Conservation (phyloP, 2,797 vertebrate species). For the Octomys mimax region DNA sequence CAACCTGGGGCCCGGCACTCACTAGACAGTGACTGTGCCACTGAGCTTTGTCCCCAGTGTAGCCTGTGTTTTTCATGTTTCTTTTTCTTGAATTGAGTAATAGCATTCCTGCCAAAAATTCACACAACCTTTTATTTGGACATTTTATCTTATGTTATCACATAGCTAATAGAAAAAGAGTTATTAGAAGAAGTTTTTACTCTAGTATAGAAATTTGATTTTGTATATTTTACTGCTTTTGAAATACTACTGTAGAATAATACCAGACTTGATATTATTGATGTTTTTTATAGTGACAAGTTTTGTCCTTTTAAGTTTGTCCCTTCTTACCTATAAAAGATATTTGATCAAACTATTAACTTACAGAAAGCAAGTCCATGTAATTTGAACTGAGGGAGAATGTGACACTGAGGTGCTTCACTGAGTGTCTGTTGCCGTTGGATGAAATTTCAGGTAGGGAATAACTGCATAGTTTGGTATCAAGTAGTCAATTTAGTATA, state of each 20-base stretch:
- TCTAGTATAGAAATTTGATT: constrained; percentile 9
- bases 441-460: constrained; percentile 88
- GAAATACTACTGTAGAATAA: constrained; percentile 28
- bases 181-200: constrained; percentile 43
- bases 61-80: neutral
- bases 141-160: constrained; percentile 33
- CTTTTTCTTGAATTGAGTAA: neutral
- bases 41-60: neutral
- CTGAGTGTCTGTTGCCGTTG: constrained; percentile 69
- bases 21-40: neutral
- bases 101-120: constrained; percentile 10
- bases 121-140: constrained; percentile 15
- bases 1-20: neutral
- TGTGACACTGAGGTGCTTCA: constrained; percentile 67
- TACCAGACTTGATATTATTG: constrained; percentile 61
- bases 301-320: constrained; percentile 66
- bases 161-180: constrained; percentile 24
- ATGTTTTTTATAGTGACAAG: constrained; percentile 17
- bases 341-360: constrained; percentile 56
- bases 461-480: constrained; percentile 71
- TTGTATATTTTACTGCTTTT: constrained; percentile 59
- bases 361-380: constrained; percentile 75
- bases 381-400: constrained; percentile 83
- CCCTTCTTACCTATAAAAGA: constrained; percentile 51
- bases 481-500: constrained; percentile 57